Evolutionary conservation across 2,888 invertebrate genomes (phyloP).

Genomic region (Agrenia bidenticulata): DNA sequence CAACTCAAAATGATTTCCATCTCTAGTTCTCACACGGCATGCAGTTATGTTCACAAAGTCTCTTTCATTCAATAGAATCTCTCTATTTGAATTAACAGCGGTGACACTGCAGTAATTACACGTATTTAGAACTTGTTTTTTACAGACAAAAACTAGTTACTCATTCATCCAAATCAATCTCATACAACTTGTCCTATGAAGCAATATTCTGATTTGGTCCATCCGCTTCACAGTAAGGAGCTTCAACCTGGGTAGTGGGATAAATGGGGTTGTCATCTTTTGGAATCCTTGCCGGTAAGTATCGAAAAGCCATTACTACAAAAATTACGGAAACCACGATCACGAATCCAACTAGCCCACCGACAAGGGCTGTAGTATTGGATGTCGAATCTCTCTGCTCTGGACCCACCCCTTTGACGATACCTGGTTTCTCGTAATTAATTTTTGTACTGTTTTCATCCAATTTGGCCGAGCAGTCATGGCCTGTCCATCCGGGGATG

Average conservation of each 20-base stretch:
- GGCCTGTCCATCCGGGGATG: constrained; percentile 32
- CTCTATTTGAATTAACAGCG: too few relatives aligned
- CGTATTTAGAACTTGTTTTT: too few relatives aligned
- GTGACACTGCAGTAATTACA: too few relatives aligned
- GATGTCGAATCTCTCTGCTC: constrained; percentile 41
- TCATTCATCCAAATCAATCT: too few relatives aligned
- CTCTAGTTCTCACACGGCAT: too few relatives aligned
- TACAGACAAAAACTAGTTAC: too few relatives aligned
- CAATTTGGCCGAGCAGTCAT: constrained; percentile 28
- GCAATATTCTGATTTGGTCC: constrained; percentile 32
- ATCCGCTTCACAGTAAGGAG: constrained; percentile 40
- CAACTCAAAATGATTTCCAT: too few relatives aligned
- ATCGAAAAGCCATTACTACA: constrained; percentile 41
- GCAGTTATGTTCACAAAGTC: too few relatives aligned
- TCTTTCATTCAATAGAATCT: too few relatives aligned
- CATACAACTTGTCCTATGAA: too few relatives aligned
- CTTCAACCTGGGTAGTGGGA: constrained; percentile 35
- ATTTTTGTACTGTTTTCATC: constrained; percentile 22
- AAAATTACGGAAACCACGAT: constrained; percentile 41
- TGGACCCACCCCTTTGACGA: constrained; percentile 33
- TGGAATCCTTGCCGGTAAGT: constrained; percentile 39
- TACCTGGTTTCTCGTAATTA: constrained; percentile 32
- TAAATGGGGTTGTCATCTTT: constrained; percentile 35
- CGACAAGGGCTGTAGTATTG: constrained; percentile 39
- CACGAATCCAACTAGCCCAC: constrained; percentile 40